Evolutionary conservation across 2,888 invertebrate species (phyloP), one percentile per base, ranked within the genome.

Genomic region (Lepas anatifera): DNA sequence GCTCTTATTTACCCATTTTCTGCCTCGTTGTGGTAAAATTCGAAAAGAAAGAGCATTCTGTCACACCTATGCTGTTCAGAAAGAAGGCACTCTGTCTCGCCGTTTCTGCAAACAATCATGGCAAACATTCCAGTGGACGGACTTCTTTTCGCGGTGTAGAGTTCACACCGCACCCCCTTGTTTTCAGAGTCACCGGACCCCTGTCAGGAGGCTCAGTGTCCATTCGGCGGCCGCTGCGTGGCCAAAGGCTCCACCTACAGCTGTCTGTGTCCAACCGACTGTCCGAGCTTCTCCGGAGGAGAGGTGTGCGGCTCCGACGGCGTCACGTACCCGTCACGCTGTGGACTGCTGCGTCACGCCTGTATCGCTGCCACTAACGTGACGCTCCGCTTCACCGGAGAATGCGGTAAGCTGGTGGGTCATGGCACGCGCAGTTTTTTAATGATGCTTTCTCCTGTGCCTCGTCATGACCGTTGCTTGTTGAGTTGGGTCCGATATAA

Each of bases 351-450:
- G 35, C 70, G 70, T 7, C 64, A 68, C 37, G 70, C 72, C 10
- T 73, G 73, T 66, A 37, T 52, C n/a, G 29, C 46, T 46, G 39
- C 64, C 16, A 41, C 67, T 37, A 71, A 72, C 48, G 48, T 73
- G 68, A 68, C 72, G 41, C 25, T 70, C 25, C 48, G 29, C 29
- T 67, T 72, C 68, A 18, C 22, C 27, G 71, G 73, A 50, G 39
- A 70, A 35, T 73, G 72, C 69, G 67, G 72, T 72, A 52, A 71
- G 73, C n/a, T n/a, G n/a, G n/a, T n/a, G n/a, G n/a, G n/a, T n/a
- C n/a, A n/a, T n/a, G n/a, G n/a, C n/a, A n/a, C n/a, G n/a, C n/a
- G n/a, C n/a, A n/a, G n/a, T n/a, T n/a, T n/a, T n/a, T n/a, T n/a
- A n/a, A n/a, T n/a, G n/a, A n/a, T n/a, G n/a, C n/a, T n/a, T n/a